Percentiles rank a stretch among this genome's conserved stretches.
Evolutionary conservation across 2,888 invertebrate species (phyloP).

Genomic region (Eupithecia vulgata): DNA sequence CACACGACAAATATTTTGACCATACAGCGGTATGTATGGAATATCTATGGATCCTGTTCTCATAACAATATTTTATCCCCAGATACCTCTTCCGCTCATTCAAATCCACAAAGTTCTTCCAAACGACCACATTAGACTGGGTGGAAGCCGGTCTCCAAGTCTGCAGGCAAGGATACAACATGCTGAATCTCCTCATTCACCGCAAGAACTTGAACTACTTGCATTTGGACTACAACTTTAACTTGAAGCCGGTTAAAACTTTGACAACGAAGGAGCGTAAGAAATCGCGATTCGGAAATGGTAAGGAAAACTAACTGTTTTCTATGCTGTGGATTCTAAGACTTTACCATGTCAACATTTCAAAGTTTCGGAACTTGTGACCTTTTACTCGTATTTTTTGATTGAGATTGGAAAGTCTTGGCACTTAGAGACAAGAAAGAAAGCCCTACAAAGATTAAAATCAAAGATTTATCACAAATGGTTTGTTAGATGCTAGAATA

Average conservation of each 20-base stretch:
- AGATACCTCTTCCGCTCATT: constrained; percentile 98
- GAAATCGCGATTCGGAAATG: constrained; percentile 98
- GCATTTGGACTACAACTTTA: constrained; percentile 99
- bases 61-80: not conserved
- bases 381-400: no score
- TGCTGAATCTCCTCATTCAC: constrained; percentile 99
- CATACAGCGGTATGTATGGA: not conserved
- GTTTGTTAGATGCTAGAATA: no score
- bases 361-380: no score
- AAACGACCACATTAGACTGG: constrained; percentile 99
- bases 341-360: no score
- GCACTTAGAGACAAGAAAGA: no score
- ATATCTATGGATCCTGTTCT: not conserved
- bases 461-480: no score
- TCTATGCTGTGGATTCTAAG: not conserved
- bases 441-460: no score
- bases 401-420: no score
- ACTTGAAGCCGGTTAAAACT: constrained; percentile 99
- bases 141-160: constrained; percentile 99
- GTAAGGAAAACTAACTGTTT: constrained; percentile 71
- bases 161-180: constrained; percentile 99
- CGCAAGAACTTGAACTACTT: constrained; percentile 99
- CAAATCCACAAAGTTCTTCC: constrained; percentile 99
- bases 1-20: not conserved
- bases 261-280: constrained; percentile 99